Evolutionary conservation across 2,888 invertebrate genomes (phyloP), one percentile per base, ranked within the genome.

Genomic region (Thereva unica): DNA sequence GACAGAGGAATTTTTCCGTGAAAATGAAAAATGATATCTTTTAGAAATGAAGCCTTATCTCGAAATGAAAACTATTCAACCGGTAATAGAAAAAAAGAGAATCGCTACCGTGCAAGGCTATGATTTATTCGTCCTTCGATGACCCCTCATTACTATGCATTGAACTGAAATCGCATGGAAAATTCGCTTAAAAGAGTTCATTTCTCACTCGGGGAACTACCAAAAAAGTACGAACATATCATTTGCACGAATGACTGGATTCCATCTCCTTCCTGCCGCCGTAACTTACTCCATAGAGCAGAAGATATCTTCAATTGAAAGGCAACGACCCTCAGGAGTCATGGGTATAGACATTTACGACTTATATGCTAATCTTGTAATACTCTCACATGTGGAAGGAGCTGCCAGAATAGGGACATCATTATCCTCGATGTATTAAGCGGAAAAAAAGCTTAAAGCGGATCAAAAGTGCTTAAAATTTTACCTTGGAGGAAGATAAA

Each of bases 121-220:
- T 69, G 69, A 69, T 69, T 67, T 69, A 69, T 69, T 61, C 66
- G 63, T 57, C 9, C 37, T 66, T 55, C 56, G 67, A 67, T 71
- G 71, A 71, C 75, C 75, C 74, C 70, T 74, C 74, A 75, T 74
- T 75, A 74, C 71, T 74, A 75, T 75, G 75, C 74, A 75, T 75
- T 71, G 75, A 75, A 75, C 70, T 72, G 72, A 75, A 75, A 75
- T 75, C 74, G 72, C 67, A 72, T 74, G 75, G 75, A 75, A 75
- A 75, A 74, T 72, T 72, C 72, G 73, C 73, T 74, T 72, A 71
- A 71, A 69, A 66, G 42, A 69, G 57, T 69, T 67, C 67, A 69
- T 69, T 69, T 69, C 67, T 69, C 69, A 69, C 66, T 38, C 63
- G 42, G 57, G 53, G 49, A 59, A 61, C 40, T 61, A 38, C 52